phyloP scores from a whole-genome alignment of 2,888 invertebrate genomes.

The Nomada goodeniana region DNA sequence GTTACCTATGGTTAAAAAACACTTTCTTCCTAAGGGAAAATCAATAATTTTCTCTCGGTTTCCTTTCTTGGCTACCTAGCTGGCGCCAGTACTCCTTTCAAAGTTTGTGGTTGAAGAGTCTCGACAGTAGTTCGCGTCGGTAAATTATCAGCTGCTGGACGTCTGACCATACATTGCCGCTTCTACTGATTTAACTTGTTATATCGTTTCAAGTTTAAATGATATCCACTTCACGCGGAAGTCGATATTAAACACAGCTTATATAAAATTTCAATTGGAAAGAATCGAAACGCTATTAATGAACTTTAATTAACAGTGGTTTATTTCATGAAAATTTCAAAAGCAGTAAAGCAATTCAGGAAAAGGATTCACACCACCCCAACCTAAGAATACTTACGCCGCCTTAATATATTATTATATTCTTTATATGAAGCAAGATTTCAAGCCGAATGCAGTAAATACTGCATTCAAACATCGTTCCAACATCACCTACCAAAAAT shows the following conservation, averaged over 20 bases:
- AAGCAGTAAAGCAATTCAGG: neutral
- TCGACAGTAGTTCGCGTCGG: constrained; percentile 65
- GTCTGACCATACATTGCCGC: constrained; percentile 17
- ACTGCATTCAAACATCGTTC: neutral
- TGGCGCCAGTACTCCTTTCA: constrained; percentile 69
- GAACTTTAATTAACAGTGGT: neutral
- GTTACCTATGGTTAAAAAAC: constrained; percentile 18
- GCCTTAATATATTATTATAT: no score
- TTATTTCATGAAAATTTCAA: neutral
- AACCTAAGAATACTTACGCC: no score
- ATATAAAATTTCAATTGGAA: neutral
- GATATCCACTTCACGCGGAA: neutral
- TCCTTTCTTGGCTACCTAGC: constrained; percentile 59
- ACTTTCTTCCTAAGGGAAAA: constrained; percentile 33
- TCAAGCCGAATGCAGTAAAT: neutral
- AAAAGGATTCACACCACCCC: neutral
- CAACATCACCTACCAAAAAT: no score
- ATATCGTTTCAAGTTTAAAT: neutral
- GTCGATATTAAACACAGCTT: neutral
- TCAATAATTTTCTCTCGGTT: constrained; percentile 68
- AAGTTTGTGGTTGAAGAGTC: constrained; percentile 36
- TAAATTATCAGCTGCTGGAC: constrained; percentile 71
- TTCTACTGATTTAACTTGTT: constrained; percentile 2
- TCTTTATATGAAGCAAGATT: no score
- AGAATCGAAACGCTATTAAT: neutral